Evolutionary conservation across 2,797 vertebrate species (phyloP).

Genomic region (Ambastaia sidthimunki): DNA sequence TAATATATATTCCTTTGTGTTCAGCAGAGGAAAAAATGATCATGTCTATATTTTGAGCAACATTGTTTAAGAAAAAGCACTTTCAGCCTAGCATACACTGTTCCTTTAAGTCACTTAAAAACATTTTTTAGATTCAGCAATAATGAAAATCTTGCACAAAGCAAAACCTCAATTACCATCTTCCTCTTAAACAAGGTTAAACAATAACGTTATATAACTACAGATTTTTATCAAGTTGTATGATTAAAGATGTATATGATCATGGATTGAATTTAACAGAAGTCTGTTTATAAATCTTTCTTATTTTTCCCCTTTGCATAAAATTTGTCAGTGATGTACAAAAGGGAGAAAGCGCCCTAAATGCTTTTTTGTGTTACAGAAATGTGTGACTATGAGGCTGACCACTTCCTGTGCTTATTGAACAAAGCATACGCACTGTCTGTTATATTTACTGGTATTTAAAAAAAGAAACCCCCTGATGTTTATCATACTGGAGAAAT

Average conservation of each 20-base stretch:
- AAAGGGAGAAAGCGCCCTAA: background rate
- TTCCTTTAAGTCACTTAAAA: no score
- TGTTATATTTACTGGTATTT: slow-evolving; percentile 50
- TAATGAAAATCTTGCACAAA: background rate
- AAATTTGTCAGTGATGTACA: no score
- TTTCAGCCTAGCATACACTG: background rate
- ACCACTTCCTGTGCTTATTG: slow-evolving; percentile 58
- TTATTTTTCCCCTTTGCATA: background rate
- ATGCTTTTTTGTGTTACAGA: background rate
- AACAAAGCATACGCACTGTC: slow-evolving; percentile 25
- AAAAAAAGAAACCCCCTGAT: slow-evolving; percentile 22
- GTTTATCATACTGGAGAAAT: background rate
- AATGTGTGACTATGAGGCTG: slow-evolving; percentile 9
- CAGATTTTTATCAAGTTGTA: background rate
- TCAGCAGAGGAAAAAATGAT: background rate
- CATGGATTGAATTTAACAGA: background rate
- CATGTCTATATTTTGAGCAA: background rate
- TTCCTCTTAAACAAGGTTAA: background rate
- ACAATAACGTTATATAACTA: background rate
- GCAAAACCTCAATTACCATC: background rate
- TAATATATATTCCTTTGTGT: background rate
- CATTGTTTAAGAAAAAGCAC: background rate
- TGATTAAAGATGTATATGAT: background rate
- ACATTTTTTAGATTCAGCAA: background rate
- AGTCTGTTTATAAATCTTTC: background rate